A percentile compares a stretch with the other conserved stretches of the same genome.
Evolutionary conservation across 2,113 vertebrate species (phyloP).

Genomic region (Struthio camelus): DNA sequence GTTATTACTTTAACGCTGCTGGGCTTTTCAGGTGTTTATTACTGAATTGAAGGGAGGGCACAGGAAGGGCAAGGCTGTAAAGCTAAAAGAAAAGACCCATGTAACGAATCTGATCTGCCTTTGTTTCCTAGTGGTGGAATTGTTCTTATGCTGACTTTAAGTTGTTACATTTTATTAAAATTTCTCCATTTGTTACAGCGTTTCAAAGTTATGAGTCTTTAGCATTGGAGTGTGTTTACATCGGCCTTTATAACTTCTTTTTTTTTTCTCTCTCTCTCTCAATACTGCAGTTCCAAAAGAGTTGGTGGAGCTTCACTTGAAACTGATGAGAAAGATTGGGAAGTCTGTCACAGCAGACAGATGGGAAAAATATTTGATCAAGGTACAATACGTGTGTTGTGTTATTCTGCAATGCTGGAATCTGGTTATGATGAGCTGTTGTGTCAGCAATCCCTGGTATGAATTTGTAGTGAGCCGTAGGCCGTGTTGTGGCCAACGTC

Average conservation of each 20-base stretch:
- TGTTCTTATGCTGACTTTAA: neutral
- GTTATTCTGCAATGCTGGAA: neutral
- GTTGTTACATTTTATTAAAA: neutral
- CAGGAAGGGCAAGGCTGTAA: neutral
- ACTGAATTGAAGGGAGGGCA: neutral
- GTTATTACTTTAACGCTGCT: neutral
- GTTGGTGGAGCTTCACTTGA: constrained; percentile 95
- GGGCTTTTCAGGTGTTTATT: neutral
- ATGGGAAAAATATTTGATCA: constrained; percentile 98
- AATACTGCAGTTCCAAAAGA: constrained; percentile 88
- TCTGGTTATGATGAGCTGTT: neutral
- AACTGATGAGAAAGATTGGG: constrained; percentile 96
- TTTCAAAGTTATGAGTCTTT: neutral
- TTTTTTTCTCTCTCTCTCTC: neutral
- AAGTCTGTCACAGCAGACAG: constrained; percentile 93
- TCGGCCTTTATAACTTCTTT: neutral
- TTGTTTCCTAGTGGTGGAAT: neutral
- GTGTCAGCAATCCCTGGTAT: neutral
- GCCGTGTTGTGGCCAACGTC: neutral
- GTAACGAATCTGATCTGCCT: neutral
- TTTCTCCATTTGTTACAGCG: neutral
- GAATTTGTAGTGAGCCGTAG: neutral
- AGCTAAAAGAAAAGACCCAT: neutral
- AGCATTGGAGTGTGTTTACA: neutral
- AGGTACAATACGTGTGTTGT: constrained; percentile 77